Base-by-base conservation (phyloP, 1,140 invertebrate genomes). In the Temnothorax curvispinosus region DNA sequence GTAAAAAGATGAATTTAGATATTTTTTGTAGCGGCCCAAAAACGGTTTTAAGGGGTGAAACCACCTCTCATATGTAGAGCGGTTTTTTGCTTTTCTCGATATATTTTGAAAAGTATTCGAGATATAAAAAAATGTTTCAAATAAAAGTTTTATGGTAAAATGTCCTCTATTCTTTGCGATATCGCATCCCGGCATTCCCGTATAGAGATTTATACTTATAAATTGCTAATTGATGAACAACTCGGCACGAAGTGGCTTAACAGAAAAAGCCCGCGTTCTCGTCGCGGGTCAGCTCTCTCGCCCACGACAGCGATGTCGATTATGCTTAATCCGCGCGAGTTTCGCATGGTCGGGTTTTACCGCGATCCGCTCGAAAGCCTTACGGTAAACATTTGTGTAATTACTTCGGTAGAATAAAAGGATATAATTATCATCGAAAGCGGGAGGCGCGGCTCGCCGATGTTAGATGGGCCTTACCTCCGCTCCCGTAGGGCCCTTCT, bases 301-400 rank as follows among this genome's bases (percentile, higher is more conserved):
- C 67, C 67, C 56, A 32, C 54, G 82, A 85, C n/a, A 41, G 7
- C 52, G 65, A 74, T 82, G 60, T 64, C 72, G 82, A 77, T 76
- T 52, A 60, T 5, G 47, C 13, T 78, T 52, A 62, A 77, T 76
- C 32, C 21, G 74, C 41, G 50, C 56, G 78, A 52, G 44, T 80
- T 62, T 52, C 50, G 38, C 77, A 50, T 52, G 58, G 15, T 85
- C 65, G 84, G 56, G 32, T 72, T 82, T 64, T 87, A 91, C 89
- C 85, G 89, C 72, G 72, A 85, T 80, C 81, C 58, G 62, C 44
- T 80, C 77, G 32, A 67, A 44, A 44, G 64, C n/a, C 47, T 21
- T 27, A 86, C 77, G 76, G 89, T 92, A 93, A 93, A 93, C 92
- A 91, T 91, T 93, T 93, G 93, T 93, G 93, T 92, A 92, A 93